Base-by-base conservation (phyloP, 1,140 invertebrate genomes). In the Berghia stephanieae region DNA sequence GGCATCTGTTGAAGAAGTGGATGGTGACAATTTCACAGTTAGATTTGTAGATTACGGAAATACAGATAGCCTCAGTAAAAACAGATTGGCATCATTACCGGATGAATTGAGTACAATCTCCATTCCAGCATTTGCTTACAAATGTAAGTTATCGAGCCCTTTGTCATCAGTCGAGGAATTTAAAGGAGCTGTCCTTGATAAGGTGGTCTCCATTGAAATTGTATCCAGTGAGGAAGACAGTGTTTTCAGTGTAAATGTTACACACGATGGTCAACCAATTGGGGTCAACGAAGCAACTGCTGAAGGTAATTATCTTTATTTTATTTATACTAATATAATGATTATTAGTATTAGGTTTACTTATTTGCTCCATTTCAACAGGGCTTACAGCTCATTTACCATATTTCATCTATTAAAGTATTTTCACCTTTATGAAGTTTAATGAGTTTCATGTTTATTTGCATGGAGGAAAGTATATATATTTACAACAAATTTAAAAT, bases 1-100 rank as follows among this genome's bases (percentile, higher is more conserved):
- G 78, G 94, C 94, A 0, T 91, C 93, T 80, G 93, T 96, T 21
- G 87, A 94, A 0, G 93, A 94, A 80, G 90, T 93, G 78, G 90
- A 91, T 16, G 93, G 93, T 68, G 79, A 83, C 5, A 63, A 63
- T 16, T 93, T 93, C 0, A 89, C 94, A 49, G 87, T 92, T 72
- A 86, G 87, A 68, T 90, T 92, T 84, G 89, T 92, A 83, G 92
- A 92, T 85, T 91, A 91, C 83, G 92, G 91, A 79, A 91, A 90
- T 74, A 73, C 63, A 18, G 86, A 86, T 49, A 75, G 78, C 21
- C 73, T 81, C 2, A 55, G 71, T 31, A 46, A 60, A 10, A 55
- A 36, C 18, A 78, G 75, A 13, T 31, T 87, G 10, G 80, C 79
- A 75, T 42, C 52, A 36, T 31, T 86, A 3, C 74, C 81, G 49